Base-by-base conservation (phyloP, 2,797 vertebrate genomes). In the Sebastiscus albofasciatus region DNA sequence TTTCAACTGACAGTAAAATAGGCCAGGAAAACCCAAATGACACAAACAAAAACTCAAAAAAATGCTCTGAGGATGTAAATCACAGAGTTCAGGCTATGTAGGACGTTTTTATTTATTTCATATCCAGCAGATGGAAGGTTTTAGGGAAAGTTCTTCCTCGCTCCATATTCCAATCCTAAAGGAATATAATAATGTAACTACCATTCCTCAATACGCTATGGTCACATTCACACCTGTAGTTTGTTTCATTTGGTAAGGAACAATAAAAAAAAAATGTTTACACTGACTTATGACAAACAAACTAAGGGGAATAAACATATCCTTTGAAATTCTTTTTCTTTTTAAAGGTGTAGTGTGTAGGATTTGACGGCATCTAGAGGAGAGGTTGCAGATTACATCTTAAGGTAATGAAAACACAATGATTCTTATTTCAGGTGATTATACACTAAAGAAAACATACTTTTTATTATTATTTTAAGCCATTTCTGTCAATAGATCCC, bases 1-100 rank as follows among this genome's bases (percentile, higher is more conserved):
- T 64, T 64, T 83, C 20, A 71, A 11, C 56, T 66, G 65, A 71
- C 49, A 66, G 33, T 70, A 71, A 71, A 79, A 73, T 61, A 75
- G 73, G 61, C 39, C 62, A 59, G 56, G 16, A 69, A 82, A 85
- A 65, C 62, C 65, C 54, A 70, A 60, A 59, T 60, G 58, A 78
- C 69, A 69, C 62, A 68, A 42, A 42, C 39, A 42, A 42, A 42
- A 42, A 42, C 39, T 42, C 14, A 42, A 16, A 42, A 16, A 42
- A 42, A 42, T 42, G 39, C 39, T 42, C 39, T 16, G 39, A 42
- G 39, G 39, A 42, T 42, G 39, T 42, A 42, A 42, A 42, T 42
- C 39, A 42, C 14, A 42, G 39, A 0, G 39, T 42, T 42, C 39
- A 42, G 39, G 39, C 39, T 42, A 42, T 42, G 39, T 42, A 18